Conservation (phyloP, 1,140 invertebrate species). For the Tetraneura akinire region DNA sequence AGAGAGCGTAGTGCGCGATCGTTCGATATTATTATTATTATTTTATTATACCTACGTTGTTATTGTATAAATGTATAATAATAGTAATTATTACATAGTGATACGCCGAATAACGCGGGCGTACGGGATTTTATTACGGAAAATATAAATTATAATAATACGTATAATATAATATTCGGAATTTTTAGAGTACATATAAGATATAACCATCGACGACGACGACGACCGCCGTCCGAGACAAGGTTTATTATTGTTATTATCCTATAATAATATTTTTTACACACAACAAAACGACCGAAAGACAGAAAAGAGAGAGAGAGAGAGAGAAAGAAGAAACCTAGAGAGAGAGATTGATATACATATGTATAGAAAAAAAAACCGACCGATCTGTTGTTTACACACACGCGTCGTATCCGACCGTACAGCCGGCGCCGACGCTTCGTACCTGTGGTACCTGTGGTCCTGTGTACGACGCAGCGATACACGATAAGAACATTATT, state of each 20-base stretch:
- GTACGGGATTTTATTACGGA: not conserved
- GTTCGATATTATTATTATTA: not conserved
- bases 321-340: too few species aligned
- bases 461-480: too few species aligned
- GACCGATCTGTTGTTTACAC: not conserved
- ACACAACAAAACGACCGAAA: not conserved
- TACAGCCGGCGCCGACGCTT: not conserved
- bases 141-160: not conserved
- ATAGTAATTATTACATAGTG: not conserved
- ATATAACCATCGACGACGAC: too few species aligned
- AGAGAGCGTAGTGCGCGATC: not conserved
- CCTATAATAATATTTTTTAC: not conserved
- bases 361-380: too few species aligned
- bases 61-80: constrained; percentile 13
- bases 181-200: too few species aligned
- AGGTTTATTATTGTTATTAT: too few species aligned
- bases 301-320: too few species aligned
- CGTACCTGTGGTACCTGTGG: not conserved
- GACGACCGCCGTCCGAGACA: too few species aligned
- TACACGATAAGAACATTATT: too few species aligned
- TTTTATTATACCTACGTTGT: too few species aligned
- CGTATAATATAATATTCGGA: too few species aligned
- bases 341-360: too few species aligned
- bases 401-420: not conserved
- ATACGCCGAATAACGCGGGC: not conserved